Evolutionary conservation across 2,888 invertebrate genomes (phyloP).

Genomic region (Sthenelais limicola): DNA sequence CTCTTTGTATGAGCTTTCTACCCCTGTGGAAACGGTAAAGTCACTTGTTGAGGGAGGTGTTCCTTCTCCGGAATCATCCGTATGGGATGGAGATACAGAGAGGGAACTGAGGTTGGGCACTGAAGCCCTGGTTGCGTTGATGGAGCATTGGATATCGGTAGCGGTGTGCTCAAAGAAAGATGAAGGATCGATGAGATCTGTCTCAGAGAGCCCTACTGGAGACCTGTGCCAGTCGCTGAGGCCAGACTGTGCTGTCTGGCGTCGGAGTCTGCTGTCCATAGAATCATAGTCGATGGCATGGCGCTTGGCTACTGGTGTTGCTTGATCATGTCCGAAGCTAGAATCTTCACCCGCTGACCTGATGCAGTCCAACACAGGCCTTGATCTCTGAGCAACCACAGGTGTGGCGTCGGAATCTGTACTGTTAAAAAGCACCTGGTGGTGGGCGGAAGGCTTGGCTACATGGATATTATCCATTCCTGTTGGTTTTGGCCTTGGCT

Average conservation of each 20-base stretch:
- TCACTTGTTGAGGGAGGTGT: background rate
- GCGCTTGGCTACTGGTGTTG: background rate
- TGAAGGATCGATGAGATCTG: slow-evolving; percentile 34
- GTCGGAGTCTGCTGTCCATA: slow-evolving; percentile 25
- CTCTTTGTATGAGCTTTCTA: slow-evolving; percentile 42
- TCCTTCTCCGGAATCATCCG: background rate
- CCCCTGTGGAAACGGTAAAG: background rate
- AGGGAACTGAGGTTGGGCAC: slow-evolving; percentile 43
- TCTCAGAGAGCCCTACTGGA: slow-evolving; percentile 46
- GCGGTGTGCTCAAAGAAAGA: slow-evolving; percentile 23
- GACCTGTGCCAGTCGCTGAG: slow-evolving; percentile 18
- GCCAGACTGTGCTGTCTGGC: slow-evolving; percentile 46
- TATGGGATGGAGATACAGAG: slow-evolving; percentile 3
- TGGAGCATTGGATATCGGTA: slow-evolving; percentile 41
- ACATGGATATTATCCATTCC: background rate
- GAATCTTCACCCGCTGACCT: background rate
- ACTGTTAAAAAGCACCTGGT: background rate
- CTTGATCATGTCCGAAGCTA: background rate
- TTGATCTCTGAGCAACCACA: no score
- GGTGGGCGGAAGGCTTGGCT: background rate
- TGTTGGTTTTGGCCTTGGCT: background rate
- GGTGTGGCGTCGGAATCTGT: slow-evolving; percentile 29
- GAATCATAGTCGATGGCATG: background rate
- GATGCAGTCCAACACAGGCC: no score
- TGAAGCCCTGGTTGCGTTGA: slow-evolving; percentile 46